Evolutionary conservation across 2,113 vertebrate genomes (phyloP).

Genomic region (Oncorhynchus gorbuscha): DNA sequence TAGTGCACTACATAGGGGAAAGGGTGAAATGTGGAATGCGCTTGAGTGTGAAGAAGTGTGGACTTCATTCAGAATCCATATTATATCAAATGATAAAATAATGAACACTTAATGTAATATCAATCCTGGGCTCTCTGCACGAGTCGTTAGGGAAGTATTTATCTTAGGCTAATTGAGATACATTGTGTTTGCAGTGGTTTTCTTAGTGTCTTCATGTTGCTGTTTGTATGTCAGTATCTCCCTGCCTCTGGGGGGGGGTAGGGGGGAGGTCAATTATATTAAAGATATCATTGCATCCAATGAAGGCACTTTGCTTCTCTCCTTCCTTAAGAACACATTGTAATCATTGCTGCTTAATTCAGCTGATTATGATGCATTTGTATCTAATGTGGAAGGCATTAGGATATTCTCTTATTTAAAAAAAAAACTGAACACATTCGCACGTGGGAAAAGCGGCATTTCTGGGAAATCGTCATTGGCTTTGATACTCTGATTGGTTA

Average conservation of each 20-base stretch:
- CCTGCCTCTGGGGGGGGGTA: too few relatives aligned
- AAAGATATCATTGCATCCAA: slow-evolving; percentile 52
- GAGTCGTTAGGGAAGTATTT: neutral
- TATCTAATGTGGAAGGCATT: slow-evolving; percentile 38
- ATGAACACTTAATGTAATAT: neutral
- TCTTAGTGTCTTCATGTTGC: neutral
- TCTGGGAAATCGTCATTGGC: too few relatives aligned
- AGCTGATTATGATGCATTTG: slow-evolving; percentile 61
- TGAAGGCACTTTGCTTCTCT: slow-evolving; percentile 49
- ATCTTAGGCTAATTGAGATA: slow-evolving; percentile 35
- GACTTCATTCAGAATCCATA: too few relatives aligned
- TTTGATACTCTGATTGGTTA: too few relatives aligned
- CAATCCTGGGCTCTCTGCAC: slow-evolving; percentile 6
- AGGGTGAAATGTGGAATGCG: too few relatives aligned
- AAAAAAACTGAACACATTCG: neutral
- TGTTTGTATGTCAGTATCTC: slow-evolving; percentile 18
- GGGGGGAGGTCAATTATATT: too few relatives aligned
- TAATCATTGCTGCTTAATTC: slow-evolving; percentile 46
- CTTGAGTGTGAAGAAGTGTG: too few relatives aligned
- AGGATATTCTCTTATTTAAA: slow-evolving; percentile 21
- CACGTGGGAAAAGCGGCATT: too few relatives aligned
- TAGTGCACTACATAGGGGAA: too few relatives aligned
- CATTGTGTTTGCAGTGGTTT: slow-evolving; percentile 15
- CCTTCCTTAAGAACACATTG: slow-evolving; percentile 55
- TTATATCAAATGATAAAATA: slow-evolving; percentile 12